Evolutionary conservation across 2,888 invertebrate species (phyloP).

Genomic region (Darwinula stevensoni): DNA sequence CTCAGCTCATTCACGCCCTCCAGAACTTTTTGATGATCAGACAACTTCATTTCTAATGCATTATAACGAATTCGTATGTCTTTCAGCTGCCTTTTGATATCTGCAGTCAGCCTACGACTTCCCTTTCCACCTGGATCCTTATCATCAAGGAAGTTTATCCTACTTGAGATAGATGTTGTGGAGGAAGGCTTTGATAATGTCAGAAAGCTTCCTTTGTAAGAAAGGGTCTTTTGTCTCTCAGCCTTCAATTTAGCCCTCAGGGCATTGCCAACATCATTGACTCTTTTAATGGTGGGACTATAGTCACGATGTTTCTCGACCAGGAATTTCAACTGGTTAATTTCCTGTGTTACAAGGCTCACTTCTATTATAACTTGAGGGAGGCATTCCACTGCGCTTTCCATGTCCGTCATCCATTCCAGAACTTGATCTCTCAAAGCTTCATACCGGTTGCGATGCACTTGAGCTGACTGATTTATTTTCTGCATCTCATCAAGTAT

Average conservation of each 20-base stretch:
- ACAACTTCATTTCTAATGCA: slow-evolving; percentile 52
- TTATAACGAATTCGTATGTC: slow-evolving; percentile 86
- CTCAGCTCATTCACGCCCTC: slow-evolving; percentile 50
- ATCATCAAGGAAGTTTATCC: background rate
- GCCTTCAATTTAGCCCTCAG: slow-evolving; percentile 50
- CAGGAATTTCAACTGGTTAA: slow-evolving; percentile 30
- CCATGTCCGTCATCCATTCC: slow-evolving; percentile 56
- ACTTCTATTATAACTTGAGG: slow-evolving; percentile 64
- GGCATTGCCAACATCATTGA: slow-evolving; percentile 59
- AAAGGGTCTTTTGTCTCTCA: slow-evolving; percentile 48
- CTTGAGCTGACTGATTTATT: slow-evolving; percentile 47
- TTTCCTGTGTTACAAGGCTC: slow-evolving; percentile 50
- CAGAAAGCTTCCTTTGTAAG: slow-evolving; percentile 28
- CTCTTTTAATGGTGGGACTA: slow-evolving; percentile 51
- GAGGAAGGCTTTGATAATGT: slow-evolving; percentile 49
- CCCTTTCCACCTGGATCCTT: background rate
- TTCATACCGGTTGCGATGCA: slow-evolving; percentile 62
- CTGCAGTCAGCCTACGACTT: slow-evolving; percentile 32
- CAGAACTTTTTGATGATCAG: slow-evolving; percentile 61
- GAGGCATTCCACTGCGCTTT: slow-evolving; percentile 38
- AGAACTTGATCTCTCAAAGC: slow-evolving; percentile 44
- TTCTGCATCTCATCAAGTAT: slow-evolving; percentile 55
- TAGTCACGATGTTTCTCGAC: slow-evolving; percentile 66
- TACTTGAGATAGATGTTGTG: background rate
- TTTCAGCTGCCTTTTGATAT: slow-evolving; percentile 52